Evolutionary conservation across 2,888 invertebrate genomes (phyloP).

Genomic region (Amiota mariae): DNA sequence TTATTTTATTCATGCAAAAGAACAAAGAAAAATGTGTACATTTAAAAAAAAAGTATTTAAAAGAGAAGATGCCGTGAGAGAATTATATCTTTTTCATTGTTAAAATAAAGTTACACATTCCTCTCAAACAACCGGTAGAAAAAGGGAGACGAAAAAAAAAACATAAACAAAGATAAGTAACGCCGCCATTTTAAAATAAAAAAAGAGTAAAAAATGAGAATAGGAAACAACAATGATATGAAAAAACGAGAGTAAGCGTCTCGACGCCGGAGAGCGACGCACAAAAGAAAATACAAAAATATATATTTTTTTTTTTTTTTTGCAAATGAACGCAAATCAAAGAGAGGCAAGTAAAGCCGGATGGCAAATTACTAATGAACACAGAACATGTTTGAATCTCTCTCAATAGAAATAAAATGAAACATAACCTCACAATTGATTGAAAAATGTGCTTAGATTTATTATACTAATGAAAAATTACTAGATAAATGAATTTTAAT

Average conservation of each 20-base stretch:
- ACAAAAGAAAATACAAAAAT: conserved; percentile 49
- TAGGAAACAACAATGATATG: conserved; percentile 42
- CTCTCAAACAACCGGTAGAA: conserved; percentile 21
- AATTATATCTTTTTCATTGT: too few relatives aligned
- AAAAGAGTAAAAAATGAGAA: conserved; percentile 47
- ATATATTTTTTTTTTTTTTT: conserved; percentile 46
- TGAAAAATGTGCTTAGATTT: conserved; percentile 56
- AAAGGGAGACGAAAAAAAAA: conserved; percentile 19
- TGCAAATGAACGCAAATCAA: conserved; percentile 47
- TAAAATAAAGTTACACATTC: background rate
- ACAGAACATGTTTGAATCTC: conserved; percentile 30
- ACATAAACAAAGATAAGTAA: conserved; percentile 34
- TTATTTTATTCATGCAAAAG: too few relatives aligned
- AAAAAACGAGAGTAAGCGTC: conserved; percentile 52
- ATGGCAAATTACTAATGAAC: conserved; percentile 30
- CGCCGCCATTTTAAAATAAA: conserved; percentile 62
- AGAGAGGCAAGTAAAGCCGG: conserved; percentile 37
- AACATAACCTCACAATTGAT: conserved; percentile 58
- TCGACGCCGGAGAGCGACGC: conserved; percentile 37
- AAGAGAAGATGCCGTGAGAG: too few relatives aligned
- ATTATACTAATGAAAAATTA: background rate
- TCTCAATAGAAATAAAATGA: background rate
- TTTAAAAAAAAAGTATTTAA: too few relatives aligned
- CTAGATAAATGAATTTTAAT: background rate
- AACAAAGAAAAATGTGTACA: too few relatives aligned